These are phyloP conservation scores for Ranitomeya variabilis DNA, from an alignment of 2,113 vertebrate species.

Conservation along the genomic window DNA sequence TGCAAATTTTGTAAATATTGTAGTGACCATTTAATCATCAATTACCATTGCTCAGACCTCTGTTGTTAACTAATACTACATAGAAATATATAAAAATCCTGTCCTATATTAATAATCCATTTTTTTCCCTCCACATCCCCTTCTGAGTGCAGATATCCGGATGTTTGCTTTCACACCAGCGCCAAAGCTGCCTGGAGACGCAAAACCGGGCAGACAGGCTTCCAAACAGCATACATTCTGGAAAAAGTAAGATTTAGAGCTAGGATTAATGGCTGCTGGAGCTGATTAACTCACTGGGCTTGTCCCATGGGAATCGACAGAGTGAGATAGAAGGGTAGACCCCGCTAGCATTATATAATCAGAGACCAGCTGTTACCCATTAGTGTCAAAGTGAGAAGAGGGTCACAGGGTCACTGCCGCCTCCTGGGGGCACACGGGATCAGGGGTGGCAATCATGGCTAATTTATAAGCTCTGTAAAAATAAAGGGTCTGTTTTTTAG, in stretches of 20 bases:
- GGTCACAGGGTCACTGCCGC: not conserved
- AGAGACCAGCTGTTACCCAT: slow-evolving; percentile 53
- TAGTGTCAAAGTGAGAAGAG: slow-evolving; percentile 49
- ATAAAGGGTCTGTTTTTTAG: not conserved
- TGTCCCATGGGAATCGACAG: slow-evolving; percentile 26
- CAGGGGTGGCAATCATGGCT: not conserved
- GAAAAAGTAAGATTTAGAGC: slow-evolving; percentile 55
- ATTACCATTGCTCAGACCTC: too few relatives aligned
- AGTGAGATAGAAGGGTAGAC: slow-evolving; percentile 16
- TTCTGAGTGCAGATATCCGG: slow-evolving; percentile 15
- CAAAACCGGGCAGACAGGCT: slow-evolving; percentile 49
- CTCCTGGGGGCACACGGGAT: not conserved
- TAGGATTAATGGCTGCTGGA: slow-evolving; percentile 47
- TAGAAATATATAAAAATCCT: not conserved
- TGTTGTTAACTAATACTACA: too few relatives aligned
- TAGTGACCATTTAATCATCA: too few relatives aligned
- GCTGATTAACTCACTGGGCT: slow-evolving; percentile 40
- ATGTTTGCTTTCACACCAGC: slow-evolving; percentile 41
- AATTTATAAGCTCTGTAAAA: not conserved
- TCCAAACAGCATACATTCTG: slow-evolving; percentile 47
- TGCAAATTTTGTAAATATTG: too few relatives aligned
- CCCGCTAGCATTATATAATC: slow-evolving; percentile 35
- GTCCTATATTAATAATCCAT: not conserved
- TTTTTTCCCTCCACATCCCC: not conserved
- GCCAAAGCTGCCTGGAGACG: slow-evolving; percentile 23